Evolutionary conservation across 1,140 invertebrate species (phyloP), one percentile per base, ranked within the genome.

Genomic region (Drosophila carrolli): DNA sequence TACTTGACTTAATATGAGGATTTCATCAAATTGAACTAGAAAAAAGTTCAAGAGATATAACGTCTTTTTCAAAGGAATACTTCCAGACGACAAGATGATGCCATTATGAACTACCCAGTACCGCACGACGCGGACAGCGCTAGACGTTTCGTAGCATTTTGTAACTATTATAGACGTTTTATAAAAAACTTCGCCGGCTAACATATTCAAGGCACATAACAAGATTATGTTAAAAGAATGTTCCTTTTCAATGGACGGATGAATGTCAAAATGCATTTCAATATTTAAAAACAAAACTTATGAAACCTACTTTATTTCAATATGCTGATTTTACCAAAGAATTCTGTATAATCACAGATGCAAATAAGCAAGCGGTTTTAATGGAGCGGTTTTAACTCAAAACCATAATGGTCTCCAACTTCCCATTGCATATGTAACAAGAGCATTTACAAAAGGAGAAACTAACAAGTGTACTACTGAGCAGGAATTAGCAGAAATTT

Each of bases 291-390:
- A 19, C 19, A 19, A 19, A 19, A 19, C 19, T 92, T 23, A 79
- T 66, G 23, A 44, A 59, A 32, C 72, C 80, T 58, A 82, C 75
- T 8, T 75, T 91, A 4, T 41, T 93, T 35, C 77, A 89, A 75
- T 92, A 92, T 43, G 91, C 90, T 2, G 91, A 93, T 67, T 92
- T 93, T 63, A 54, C 1, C 10, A 90, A 91, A 57, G 14, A 67
- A 68, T 75, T 68, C 29, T 61, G 19, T 19, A 19, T 19, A 19
- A 19, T 19, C 2, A 19, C 16, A 16, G 16, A 16, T 16, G 16
- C 16, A 16, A 16, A 16, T 16, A 16, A 16, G 16, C 16, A 16
- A 16, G 16, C 16, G 16, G 16, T 16, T 16, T 16, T 16, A 16
- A 16, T 16, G 16, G 16, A 16, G 16, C 16, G 16, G 16, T 16